Base-by-base conservation (phyloP, 2,113 vertebrate species). In the Salminus brasiliensis region DNA sequence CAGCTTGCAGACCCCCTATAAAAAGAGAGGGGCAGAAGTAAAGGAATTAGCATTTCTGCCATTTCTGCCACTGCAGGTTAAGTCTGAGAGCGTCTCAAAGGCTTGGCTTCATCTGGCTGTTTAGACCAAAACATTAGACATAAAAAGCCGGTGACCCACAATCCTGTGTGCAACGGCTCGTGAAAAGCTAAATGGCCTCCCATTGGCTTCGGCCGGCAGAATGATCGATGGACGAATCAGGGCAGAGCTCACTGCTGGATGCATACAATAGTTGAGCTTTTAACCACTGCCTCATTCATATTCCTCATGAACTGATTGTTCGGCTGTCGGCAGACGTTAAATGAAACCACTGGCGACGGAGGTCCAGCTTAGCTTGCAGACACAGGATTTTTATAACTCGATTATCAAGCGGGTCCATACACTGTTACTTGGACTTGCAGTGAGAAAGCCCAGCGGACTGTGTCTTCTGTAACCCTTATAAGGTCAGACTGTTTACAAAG, bases 181-280 rank as follows among this genome's bases (percentile, higher is more conserved):
- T 63, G 69, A 83, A 81, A 66, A 76, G 57, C 68, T 72, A 80
- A 76, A 72, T 72, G 60, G 68, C 29, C 41, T 39, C 71, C 43
- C 53, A 55, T 41, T 71, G 71, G 43, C 21, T 74, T 83, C 36
- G 36, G 63, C 41, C n/a, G 43, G 25, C 11, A 29, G 34, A 59
- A 45, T 21, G 45, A 74, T 78, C 52, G 25, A 15, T 70, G 41
- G 23, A 52, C 49, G 13, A 72, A 65, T 72, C 16, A 55, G 34
- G 30, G 29, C 12, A 39, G 23, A 49, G 21, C n/a, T 69, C 63
- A 34, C 43, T 45, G 18, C 45, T 53, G 62, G 49, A 63, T 32
- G 39, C 74, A 66, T 43, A 36, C 30, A 53, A 30, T 66, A 23
- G 15, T 23, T 29, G 60, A 68, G 62, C 39, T 68, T 72, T 36